Evolutionary conservation across 2,888 invertebrate species (phyloP).

Genomic region (Melipona bicolor): DNA sequence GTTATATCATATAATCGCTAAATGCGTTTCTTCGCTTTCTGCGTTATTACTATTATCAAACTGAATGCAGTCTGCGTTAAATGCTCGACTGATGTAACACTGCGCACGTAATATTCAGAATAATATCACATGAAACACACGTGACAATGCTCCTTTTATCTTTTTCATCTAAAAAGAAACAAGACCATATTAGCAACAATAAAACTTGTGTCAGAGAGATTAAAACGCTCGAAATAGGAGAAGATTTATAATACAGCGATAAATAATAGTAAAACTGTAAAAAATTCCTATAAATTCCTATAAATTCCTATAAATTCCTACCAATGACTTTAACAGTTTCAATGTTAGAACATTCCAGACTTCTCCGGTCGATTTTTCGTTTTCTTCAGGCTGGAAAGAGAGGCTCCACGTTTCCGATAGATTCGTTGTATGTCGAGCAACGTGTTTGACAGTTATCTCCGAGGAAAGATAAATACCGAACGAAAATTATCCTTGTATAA

Average conservation of each 20-base stretch:
- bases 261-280: too few relatives aligned
- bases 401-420: not conserved
- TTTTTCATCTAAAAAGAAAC: not conserved
- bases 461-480: not conserved
- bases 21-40: constrained; percentile 53
- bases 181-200: too few relatives aligned
- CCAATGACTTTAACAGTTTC: too few relatives aligned
- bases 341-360: too few relatives aligned
- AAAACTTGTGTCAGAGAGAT: too few relatives aligned
- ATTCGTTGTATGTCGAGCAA: not conserved
- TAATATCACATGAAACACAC: constrained; percentile 16
- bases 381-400: too few relatives aligned
- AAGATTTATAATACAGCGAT: too few relatives aligned
- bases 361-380: too few relatives aligned
- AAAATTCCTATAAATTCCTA: too few relatives aligned
- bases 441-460: not conserved
- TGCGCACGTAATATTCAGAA: constrained; percentile 21
- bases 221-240: too few relatives aligned
- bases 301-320: too few relatives aligned
- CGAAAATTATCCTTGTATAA: constrained; percentile 4
- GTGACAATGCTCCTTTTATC: not conserved
- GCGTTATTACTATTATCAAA: constrained; percentile 55
- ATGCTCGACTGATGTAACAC: constrained; percentile 38
- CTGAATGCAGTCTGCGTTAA: constrained; percentile 16
- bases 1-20: constrained; percentile 34